Conservation (phyloP, 1,140 invertebrate genomes). For the Drosophila bocqueti region DNA sequence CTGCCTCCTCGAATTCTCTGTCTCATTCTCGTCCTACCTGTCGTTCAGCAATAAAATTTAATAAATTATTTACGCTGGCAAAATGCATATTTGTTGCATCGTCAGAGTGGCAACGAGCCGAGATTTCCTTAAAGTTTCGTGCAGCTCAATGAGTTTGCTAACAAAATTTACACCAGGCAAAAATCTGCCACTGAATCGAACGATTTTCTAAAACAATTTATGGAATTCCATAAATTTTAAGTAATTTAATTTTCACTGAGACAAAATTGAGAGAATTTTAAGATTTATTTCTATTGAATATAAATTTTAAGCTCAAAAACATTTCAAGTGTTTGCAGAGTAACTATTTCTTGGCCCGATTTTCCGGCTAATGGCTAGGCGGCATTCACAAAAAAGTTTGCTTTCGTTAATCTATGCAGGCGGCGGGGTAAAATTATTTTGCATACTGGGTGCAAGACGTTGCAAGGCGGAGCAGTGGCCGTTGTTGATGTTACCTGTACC, state of each 20-base stretch:
- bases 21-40: constrained; percentile 35
- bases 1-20: constrained; percentile 8
- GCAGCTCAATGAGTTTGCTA: constrained; percentile 26
- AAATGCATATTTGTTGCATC: constrained; percentile 69
- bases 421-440: constrained; percentile 65
- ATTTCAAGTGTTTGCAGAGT: constrained; percentile 8
- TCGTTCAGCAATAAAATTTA: constrained; percentile 75
- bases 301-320: not conserved
- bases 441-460: constrained; percentile 51
- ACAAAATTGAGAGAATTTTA: not conserved
- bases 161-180: not conserved
- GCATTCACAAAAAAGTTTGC: constrained; percentile 50
- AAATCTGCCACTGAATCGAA: not conserved
- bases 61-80: constrained; percentile 72
- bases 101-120: not conserved
- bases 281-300: not conserved
- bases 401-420: constrained; percentile 74
- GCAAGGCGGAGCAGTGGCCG: not conserved
- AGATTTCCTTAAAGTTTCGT: constrained; percentile 44
- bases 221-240: not conserved
- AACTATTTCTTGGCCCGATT: constrained; percentile 11
- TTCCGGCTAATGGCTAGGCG: constrained; percentile 3
- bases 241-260: not conserved
- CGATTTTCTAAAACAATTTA: not conserved
- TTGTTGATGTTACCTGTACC: constrained; percentile 19